Evolutionary conservation across 2,797 vertebrate species (phyloP), one percentile per base, ranked within the genome.

Genomic region (Helostoma temminkii): DNA sequence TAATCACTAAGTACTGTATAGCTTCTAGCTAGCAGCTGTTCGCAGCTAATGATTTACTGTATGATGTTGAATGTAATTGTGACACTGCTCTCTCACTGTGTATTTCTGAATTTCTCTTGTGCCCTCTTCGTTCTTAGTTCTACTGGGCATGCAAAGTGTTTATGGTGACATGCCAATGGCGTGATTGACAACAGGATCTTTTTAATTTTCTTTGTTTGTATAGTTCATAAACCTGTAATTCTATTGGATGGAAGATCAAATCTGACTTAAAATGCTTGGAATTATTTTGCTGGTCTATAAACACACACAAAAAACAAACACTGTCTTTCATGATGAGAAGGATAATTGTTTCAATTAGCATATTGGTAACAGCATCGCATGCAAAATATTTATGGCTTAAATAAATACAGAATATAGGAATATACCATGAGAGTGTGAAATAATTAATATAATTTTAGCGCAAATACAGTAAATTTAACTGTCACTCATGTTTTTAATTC

Each of bases 281-380:
- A 30, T 4, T 30, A 30, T 30, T 4, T 30, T 30, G 15, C n/a
- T n/a, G n/a, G n/a, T n/a, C n/a, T n/a, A n/a, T n/a, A n/a, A n/a
- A n/a, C n/a, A n/a, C n/a, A n/a, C n/a, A n/a, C n/a, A n/a, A n/a
- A n/a, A n/a, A n/a, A n/a, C n/a, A n/a, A n/a, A n/a, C n/a, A n/a
- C n/a, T n/a, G n/a, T n/a, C n/a, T 30, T 6, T 30, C 8, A 18
- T 47, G 30, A 47, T 1, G 3, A 11, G 32, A 37, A 47, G n/a
- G 39, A n/a, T 49, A n/a, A 34, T 8, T 2, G 9, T 43, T 52
- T 21, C 52, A 14, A 21, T 22, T 65, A 48, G 15, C 47, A 58
- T 41, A 6, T 54, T 32, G 53, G 26, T 59, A 68, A 59, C 64
- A 54, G 53, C 22, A n/a, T n/a, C n/a, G n/a, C n/a, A 72, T 48